Conservation (phyloP, 2,888 invertebrate genomes). For the Melanchra persicariae region DNA sequence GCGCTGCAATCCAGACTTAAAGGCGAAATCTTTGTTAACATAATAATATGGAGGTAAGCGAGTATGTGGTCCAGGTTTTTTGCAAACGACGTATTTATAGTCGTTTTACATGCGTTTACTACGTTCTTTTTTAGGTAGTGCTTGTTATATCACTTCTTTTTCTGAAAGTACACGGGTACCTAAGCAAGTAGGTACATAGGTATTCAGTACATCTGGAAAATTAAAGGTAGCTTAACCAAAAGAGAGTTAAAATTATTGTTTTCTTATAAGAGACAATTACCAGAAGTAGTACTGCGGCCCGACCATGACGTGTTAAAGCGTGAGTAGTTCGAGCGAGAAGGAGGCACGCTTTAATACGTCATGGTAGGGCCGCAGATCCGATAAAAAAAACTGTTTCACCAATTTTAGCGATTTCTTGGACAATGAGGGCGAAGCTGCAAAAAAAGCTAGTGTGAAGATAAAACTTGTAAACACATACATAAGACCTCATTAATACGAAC, state of each 20-base stretch:
- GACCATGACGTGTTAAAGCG: too few relatives aligned
- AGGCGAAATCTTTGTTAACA: constrained; percentile 70
- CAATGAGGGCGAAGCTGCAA: background rate
- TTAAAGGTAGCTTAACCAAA: background rate
- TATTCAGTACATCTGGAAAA: too few relatives aligned
- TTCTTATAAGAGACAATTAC: background rate
- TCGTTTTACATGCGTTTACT: constrained; percentile 22
- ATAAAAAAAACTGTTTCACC: background rate
- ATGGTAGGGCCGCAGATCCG: too few relatives aligned
- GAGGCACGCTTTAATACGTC: too few relatives aligned
- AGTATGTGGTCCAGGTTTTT: constrained; percentile 35
- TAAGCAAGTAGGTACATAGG: too few relatives aligned
- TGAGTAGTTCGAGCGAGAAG: too few relatives aligned
- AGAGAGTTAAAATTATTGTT: background rate
- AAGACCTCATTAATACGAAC: background rate
- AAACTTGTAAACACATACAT: background rate
- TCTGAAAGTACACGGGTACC: background rate
- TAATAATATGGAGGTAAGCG: constrained; percentile 62
- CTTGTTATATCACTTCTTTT: background rate
- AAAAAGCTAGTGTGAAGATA: background rate
- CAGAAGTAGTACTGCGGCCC: too few relatives aligned
- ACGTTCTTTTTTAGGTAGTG: background rate
- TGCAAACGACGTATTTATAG: constrained; percentile 30
- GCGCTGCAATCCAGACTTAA: constrained; percentile 71
- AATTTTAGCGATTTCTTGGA: too few relatives aligned